phyloP scores from a whole-genome alignment of 2,888 invertebrate genomes.

The Tyria jacobaeae region DNA sequence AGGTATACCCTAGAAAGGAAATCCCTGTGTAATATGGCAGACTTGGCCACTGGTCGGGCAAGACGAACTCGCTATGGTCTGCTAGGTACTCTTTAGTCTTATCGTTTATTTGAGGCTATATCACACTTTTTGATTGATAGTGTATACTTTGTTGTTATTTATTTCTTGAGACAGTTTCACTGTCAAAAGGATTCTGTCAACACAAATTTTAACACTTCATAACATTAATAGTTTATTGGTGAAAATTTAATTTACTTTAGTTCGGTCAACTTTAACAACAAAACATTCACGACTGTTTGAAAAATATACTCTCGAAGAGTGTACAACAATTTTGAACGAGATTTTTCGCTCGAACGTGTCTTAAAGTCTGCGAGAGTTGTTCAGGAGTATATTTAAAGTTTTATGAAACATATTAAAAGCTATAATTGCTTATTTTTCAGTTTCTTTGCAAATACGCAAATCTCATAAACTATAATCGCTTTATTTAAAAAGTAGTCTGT shows the following conservation, averaged over 20 bases:
- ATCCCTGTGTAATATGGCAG: too few relatives aligned
- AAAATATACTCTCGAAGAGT: slow-evolving; percentile 4
- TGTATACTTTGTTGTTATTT: too few relatives aligned
- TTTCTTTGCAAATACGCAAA: background rate
- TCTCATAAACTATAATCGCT: background rate
- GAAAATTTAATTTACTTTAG: background rate
- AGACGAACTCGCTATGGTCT: too few relatives aligned
- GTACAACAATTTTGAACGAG: slow-evolving; percentile 1
- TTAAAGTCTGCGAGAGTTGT: background rate
- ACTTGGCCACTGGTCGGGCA: too few relatives aligned
- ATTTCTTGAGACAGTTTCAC: background rate
- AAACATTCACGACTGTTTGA: slow-evolving; percentile 2
- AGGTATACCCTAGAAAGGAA: too few relatives aligned
- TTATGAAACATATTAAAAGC: slow-evolving; percentile 3
- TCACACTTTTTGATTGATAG: too few relatives aligned
- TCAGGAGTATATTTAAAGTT: background rate
- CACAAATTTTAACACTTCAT: background rate
- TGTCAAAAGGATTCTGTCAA: background rate
- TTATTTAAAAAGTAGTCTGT: background rate
- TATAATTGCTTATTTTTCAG: background rate
- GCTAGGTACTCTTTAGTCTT: too few relatives aligned
- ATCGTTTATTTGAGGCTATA: too few relatives aligned
- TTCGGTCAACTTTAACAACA: slow-evolving; percentile 7
- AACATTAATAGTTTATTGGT: background rate
- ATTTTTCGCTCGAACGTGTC: slow-evolving; percentile 10